Evolutionary conservation across 2,888 invertebrate species (phyloP).

Genomic region (Scrobipalpa atriplicella): DNA sequence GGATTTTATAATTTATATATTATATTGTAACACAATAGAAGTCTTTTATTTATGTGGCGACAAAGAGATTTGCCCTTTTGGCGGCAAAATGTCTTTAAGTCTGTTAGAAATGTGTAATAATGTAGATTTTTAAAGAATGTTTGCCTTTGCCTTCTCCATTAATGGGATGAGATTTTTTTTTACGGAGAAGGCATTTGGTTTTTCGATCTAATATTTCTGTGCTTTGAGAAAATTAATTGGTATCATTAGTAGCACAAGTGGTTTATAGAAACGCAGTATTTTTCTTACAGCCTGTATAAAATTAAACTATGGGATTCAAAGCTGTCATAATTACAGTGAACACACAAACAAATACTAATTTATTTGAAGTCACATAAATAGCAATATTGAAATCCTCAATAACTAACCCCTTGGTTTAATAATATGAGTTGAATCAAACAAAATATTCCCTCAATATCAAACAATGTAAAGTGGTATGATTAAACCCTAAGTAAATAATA

Average conservation of each 20-base stretch:
- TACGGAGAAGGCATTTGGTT: background rate
- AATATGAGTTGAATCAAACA: background rate
- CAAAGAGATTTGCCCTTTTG: background rate
- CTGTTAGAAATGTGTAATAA: background rate
- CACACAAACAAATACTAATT: too few species aligned
- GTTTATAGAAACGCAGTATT: too few species aligned
- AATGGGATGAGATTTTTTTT: background rate
- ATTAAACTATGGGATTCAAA: too few species aligned
- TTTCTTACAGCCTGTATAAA: too few species aligned
- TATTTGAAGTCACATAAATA: too few species aligned
- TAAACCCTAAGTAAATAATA: conserved; percentile 6
- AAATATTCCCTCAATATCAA: background rate
- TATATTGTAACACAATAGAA: conserved; percentile 2
- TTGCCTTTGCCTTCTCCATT: too few species aligned
- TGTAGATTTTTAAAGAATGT: background rate
- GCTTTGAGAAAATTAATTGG: too few species aligned
- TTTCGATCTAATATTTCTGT: too few species aligned
- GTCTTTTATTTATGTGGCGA: background rate
- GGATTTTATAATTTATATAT: too few species aligned
- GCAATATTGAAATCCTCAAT: background rate
- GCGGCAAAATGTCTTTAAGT: conserved; percentile 8
- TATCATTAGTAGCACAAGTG: too few species aligned
- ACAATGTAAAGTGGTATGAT: background rate
- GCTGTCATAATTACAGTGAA: too few species aligned
- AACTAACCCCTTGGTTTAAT: background rate